These are phyloP conservation scores for Siderastrea siderea DNA, from an alignment of 92 coral and sea anemone species.

Conservation along the genomic window DNA sequence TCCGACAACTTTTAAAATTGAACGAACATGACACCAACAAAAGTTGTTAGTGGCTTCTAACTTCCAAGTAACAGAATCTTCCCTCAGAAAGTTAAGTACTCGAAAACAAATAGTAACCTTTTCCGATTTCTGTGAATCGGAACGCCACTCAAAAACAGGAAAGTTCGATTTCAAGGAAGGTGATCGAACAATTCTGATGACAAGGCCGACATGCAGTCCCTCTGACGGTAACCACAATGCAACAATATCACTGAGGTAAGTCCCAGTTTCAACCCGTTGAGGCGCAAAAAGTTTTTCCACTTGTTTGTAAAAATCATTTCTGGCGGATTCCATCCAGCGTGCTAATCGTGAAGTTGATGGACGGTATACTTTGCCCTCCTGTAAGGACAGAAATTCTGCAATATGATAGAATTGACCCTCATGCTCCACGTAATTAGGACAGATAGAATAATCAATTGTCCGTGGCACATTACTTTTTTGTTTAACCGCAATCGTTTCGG, in stretches of 20 bases:
- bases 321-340: conserved; percentile 57
- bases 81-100: background rate
- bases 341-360: conserved; percentile 49
- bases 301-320: conserved; percentile 60
- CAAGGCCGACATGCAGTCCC: conserved; percentile 35
- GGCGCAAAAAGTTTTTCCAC: conserved; percentile 11
- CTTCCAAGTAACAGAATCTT: conserved; percentile 3
- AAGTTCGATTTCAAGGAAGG: conserved; percentile 41
- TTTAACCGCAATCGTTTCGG: conserved; percentile 1
- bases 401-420: conserved; percentile 62
- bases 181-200: conserved; percentile 34
- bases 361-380: conserved; percentile 63
- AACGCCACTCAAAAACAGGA: conserved; percentile 48
- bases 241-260: conserved; percentile 25
- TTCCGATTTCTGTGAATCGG: conserved; percentile 23
- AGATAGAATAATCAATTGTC: conserved; percentile 13
- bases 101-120: conserved; percentile 22
- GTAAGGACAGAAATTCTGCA: conserved; percentile 67
- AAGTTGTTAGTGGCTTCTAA: background rate
- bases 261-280: background rate
- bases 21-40: conserved; percentile 18
- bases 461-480: background rate
- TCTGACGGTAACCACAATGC: conserved; percentile 51
- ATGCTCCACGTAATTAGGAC: conserved; percentile 60
- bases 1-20: conserved; percentile 27